phyloP scores from a whole-genome alignment of 2,113 vertebrate genomes.

The Neomonachus schauinslandi region DNA sequence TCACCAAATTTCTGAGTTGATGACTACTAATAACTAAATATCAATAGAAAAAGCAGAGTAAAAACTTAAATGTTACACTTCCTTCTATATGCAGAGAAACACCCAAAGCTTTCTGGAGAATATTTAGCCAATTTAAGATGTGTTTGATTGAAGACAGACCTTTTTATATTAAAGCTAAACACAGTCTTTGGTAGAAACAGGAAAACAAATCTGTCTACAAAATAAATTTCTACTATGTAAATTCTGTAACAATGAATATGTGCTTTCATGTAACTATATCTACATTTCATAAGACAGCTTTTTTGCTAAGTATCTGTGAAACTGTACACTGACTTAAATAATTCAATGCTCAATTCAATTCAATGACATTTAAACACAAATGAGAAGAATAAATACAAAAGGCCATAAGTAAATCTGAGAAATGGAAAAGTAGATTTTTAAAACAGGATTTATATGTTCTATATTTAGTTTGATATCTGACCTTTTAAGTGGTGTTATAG shows the following conservation, averaged over 20 bases:
- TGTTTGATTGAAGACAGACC: background rate
- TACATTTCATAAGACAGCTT: constrained; percentile 50
- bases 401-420: background rate
- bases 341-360: background rate
- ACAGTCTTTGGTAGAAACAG: background rate
- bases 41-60: background rate
- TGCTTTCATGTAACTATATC: constrained; percentile 46
- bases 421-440: constrained; percentile 8
- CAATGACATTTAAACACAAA: constrained; percentile 32
- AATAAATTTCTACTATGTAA: background rate
- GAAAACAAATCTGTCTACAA: background rate
- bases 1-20: constrained; percentile 11
- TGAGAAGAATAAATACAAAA: background rate
- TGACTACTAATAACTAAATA: background rate
- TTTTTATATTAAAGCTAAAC: constrained; percentile 26
- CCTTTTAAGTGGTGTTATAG: background rate
- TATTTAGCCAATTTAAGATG: background rate
- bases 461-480: background rate
- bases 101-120: background rate
- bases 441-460: background rate
- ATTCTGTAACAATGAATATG: background rate
- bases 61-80: background rate
- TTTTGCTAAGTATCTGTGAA: constrained; percentile 57
- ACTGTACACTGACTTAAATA: constrained; percentile 49
- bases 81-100: background rate